Percentiles rank a stretch among this genome's conserved stretches.
Conservation (phyloP, 2,113 vertebrate genomes). For the Bettongia penicillata region DNA sequence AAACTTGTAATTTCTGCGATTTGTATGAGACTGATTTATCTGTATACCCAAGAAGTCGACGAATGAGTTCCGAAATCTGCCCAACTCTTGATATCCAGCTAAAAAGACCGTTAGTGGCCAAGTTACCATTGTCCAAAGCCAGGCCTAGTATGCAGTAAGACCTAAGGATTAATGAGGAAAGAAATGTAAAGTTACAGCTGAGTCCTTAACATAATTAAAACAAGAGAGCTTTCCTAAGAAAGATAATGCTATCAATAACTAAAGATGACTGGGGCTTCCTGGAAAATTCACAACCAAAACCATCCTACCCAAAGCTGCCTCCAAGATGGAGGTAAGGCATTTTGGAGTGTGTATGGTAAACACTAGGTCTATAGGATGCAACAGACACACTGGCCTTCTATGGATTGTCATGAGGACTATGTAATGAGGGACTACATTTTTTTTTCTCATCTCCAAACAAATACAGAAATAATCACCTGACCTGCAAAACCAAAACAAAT, state of each 20-base stretch:
- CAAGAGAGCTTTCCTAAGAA: background rate
- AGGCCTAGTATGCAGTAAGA: too few relatives aligned
- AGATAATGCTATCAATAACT: background rate
- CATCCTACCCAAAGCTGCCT: background rate
- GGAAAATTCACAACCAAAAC: background rate
- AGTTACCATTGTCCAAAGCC: background rate
- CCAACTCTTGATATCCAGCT: background rate
- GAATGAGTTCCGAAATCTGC: background rate
- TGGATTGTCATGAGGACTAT: background rate
- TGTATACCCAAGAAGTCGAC: background rate
- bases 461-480: background rate
- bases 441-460: background rate
- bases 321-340: background rate
- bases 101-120: background rate
- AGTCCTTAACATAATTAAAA: background rate
- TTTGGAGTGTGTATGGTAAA: rapidly evolving
- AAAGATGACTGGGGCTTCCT: background rate
- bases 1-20: background rate
- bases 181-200: background rate
- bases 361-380: background rate
- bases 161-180: background rate
- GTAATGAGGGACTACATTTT: background rate
- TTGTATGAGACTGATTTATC: background rate
- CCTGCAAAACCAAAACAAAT: background rate
- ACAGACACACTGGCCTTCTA: background rate